Conservation (phyloP, 2,888 invertebrate species). For the Ectemnius cavifrons region DNA sequence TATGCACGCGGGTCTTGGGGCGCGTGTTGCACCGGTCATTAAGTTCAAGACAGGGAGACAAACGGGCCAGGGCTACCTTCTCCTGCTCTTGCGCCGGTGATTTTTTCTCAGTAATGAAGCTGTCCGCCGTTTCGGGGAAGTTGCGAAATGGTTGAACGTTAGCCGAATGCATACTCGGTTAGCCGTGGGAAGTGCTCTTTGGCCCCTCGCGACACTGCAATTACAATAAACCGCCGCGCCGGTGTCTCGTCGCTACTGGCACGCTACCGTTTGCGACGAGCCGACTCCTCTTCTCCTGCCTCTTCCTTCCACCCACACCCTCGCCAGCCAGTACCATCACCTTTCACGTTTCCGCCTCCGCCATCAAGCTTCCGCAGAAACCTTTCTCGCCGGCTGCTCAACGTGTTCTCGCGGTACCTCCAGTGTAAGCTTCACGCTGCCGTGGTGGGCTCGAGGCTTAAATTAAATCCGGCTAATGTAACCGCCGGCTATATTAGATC, state of each 20-base stretch:
- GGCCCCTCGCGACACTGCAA: slow-evolving; percentile 65
- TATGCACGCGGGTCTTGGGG: slow-evolving; percentile 4
- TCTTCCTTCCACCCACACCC: slow-evolving; percentile 23
- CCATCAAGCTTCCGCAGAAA: neutral
- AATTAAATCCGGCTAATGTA: slow-evolving; percentile 75
- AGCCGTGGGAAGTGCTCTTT: slow-evolving; percentile 43
- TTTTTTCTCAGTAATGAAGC: slow-evolving; percentile 65
- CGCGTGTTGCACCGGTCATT: slow-evolving; percentile 15
- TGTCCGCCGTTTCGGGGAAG: slow-evolving; percentile 47
- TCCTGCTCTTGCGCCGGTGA: slow-evolving; percentile 19
- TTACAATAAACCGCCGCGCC: slow-evolving; percentile 67
- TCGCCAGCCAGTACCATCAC: slow-evolving; percentile 14
- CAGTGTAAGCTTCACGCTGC: slow-evolving; percentile 56
- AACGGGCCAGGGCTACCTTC: slow-evolving; percentile 1
- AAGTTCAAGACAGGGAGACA: slow-evolving; percentile 27
- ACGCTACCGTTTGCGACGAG: slow-evolving; percentile 37
- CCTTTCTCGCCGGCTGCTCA: slow-evolving; percentile 39
- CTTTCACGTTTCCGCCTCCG: slow-evolving; percentile 11
- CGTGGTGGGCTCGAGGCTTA: slow-evolving; percentile 63
- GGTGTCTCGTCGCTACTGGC: slow-evolving; percentile 48
- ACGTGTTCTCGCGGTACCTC: slow-evolving; percentile 51
- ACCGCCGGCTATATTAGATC: slow-evolving; percentile 73
- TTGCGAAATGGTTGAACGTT: slow-evolving; percentile 55
- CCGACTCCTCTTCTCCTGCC: slow-evolving; percentile 19
- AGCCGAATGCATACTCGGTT: slow-evolving; percentile 40